Evolutionary conservation across 2,797 vertebrate genomes (phyloP), one percentile per base, ranked within the genome.

Genomic region (Propithecus perrieri): DNA sequence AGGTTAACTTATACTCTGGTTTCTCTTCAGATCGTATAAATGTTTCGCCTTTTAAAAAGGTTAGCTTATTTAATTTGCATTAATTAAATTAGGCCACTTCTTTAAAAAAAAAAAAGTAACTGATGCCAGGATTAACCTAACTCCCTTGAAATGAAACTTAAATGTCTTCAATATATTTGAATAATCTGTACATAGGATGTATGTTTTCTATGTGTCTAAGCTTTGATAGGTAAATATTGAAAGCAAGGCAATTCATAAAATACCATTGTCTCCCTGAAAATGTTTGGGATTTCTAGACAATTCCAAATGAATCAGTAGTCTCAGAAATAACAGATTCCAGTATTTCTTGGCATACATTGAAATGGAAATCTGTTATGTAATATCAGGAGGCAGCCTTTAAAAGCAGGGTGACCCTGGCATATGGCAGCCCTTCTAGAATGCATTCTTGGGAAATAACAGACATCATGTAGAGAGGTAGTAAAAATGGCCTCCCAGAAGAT

Each of bases 401-500:
- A 94, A 88, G 48, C 2, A 26, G 69, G 26, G n/a, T 71, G 33
- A 61, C 17, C 67, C n/a, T 76, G 41, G 69, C 35, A 57, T 17
- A 81, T 41, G 33, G 59, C 59, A 63, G 26, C n/a, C 57, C 65
- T 92, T 92, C 87, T 72, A 78, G 35, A 93, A 91, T 67, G 12
- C 71, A 55, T 71, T 85, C 48, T 74, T 80, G 53, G 50, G 61
- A 95, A 93, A 63, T 78, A n/a, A 74, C 78, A 96, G 63, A 6
- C 63, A 65, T 35, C 63, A 55, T 18, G 1, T 43, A 96, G 92
- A 86, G 26, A 87, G 57, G 13, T 38, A 65, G 28, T 79, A 15
- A 88, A 86, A 92, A 67, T 93, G 50, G 46, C 79, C 97, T 97
- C 98, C 94, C 98, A 91, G 89, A 96, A 98, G 98, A 99, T 99